A percentile compares a stretch with the other conserved stretches of the same genome.
These are phyloP conservation scores for Loris lydekkerianus DNA, from an alignment of 2,797 vertebrate species.

Conservation along the genomic window DNA sequence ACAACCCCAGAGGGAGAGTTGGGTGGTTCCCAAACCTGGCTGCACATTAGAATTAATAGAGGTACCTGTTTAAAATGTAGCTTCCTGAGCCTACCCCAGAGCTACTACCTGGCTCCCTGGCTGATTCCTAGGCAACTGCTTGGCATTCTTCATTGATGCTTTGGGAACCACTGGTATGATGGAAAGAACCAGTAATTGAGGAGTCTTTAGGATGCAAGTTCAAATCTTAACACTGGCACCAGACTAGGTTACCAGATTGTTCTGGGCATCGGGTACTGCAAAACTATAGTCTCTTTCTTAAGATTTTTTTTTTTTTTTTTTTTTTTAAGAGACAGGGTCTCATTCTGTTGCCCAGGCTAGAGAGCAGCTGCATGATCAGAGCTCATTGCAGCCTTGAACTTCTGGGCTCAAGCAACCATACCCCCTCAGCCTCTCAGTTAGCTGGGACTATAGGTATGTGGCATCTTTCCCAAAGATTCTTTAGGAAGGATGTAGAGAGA, in stretches of 20 bases:
- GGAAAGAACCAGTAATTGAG: conserved; percentile 3
- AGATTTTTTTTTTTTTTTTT: background rate
- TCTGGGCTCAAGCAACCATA: background rate
- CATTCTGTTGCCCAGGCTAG: background rate
- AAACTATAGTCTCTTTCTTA: background rate
- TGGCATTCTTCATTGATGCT: background rate
- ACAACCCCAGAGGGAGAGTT: background rate
- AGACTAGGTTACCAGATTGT: background rate
- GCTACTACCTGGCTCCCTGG: background rate
- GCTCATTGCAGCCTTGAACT: background rate
- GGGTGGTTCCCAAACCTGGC: background rate
- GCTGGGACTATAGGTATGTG: background rate
- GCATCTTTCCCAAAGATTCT: background rate
- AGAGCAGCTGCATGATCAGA: background rate
- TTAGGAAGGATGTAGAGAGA: background rate
- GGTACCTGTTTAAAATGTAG: background rate
- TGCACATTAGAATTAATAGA: background rate
- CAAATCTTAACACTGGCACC: background rate
- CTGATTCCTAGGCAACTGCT: background rate
- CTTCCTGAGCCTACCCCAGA: background rate
- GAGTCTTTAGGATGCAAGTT: background rate
- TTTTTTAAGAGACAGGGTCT: background rate
- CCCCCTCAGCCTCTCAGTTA: background rate
- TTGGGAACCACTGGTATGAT: background rate
- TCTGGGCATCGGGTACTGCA: background rate